Percentiles rank a stretch among this genome's conserved stretches.
Conservation (phyloP, 2,797 vertebrate species). For the Chelmon rostratus region DNA sequence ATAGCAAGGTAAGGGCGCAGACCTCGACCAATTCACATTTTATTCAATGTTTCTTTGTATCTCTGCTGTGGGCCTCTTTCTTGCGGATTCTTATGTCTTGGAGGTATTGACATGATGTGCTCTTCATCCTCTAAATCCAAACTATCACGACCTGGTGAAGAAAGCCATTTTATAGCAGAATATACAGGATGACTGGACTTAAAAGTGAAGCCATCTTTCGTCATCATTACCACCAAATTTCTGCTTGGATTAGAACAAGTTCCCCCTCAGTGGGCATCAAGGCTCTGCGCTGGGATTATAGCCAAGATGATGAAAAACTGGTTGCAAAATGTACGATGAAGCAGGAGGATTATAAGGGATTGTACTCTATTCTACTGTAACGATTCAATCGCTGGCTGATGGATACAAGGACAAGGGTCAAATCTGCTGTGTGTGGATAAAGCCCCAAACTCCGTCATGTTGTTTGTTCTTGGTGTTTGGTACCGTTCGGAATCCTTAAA, state of each 20-base stretch:
- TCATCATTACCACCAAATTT: slow-evolving; percentile 42
- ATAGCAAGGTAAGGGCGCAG: slow-evolving; percentile 4
- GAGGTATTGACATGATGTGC: not conserved
- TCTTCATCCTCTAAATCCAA: not conserved
- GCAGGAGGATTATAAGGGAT: slow-evolving; percentile 76
- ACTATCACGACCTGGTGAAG: not conserved
- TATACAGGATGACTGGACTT: slow-evolving; percentile 6
- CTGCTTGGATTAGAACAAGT: slow-evolving; percentile 53
- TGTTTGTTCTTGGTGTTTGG: slow-evolving; percentile 5
- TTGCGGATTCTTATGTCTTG: not conserved
- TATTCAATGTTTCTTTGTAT: not conserved
- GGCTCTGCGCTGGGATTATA: slow-evolving; percentile 67
- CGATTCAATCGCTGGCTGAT: slow-evolving; percentile 56
- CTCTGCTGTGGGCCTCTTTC: slow-evolving; percentile 14
- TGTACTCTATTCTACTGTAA: slow-evolving; percentile 63
- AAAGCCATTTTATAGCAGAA: slow-evolving; percentile 5
- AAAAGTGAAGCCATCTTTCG: slow-evolving; percentile 26
- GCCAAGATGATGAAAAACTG: slow-evolving; percentile 75
- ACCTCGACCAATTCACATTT: not conserved
- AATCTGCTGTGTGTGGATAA: slow-evolving; percentile 22
- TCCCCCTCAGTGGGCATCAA: slow-evolving; percentile 47
- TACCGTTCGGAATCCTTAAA: slow-evolving; percentile 22
- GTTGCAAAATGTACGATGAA: slow-evolving; percentile 67
- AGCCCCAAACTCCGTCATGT: slow-evolving; percentile 15
- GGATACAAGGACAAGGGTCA: slow-evolving; percentile 48